Evolutionary conservation across 1,140 invertebrate genomes (phyloP), one percentile per base, ranked within the genome.

Genomic region (Sminthurides bifidus): DNA sequence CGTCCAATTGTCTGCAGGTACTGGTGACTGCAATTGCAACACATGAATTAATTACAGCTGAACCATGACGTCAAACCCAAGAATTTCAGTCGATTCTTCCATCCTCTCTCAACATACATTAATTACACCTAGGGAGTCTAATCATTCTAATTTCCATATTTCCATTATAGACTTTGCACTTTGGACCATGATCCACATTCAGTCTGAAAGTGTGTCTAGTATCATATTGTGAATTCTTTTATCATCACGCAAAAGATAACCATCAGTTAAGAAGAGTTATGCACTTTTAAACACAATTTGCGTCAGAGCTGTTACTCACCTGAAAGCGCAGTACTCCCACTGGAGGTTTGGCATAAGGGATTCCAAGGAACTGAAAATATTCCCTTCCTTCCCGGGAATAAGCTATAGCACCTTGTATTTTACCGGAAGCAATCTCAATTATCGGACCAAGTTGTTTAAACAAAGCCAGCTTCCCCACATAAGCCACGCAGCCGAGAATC

Each of bases 291-390:
- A 10, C n/a, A 35, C n/a, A 10, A 43, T 43, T 43, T 43, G 17
- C 8, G 14, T 12, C 14, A 43, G 8, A 8, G 8, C 8, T 6
- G 14, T 8, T 14, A 24, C 44, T 33, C 21, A 51, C 48, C 26
- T 72, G 69, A 65, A 81, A 81, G 57, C 80, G 69, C 29, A 78
- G 66, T 56, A 75, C 68, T 53, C 73, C 74, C 12, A 77, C 56
- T 14, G 79, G 79, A 35, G 79, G 75, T 58, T 74, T 65, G 2
- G 79, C 79, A 61, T 77, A 82, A 17, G 79, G 79, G 46, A 82
- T 74, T 10, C 77, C 76, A 54, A 77, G 70, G 55, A 78, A 81
- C 8, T 75, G 73, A 31, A 73, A 67, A 8, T 74, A 65, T 17
- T 66, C 51, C 46, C 68, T 68, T 2, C 65, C 67, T 19, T 57